phyloP scores from a whole-genome alignment of 2,888 invertebrate genomes.

The Epinotia brunnichana region DNA sequence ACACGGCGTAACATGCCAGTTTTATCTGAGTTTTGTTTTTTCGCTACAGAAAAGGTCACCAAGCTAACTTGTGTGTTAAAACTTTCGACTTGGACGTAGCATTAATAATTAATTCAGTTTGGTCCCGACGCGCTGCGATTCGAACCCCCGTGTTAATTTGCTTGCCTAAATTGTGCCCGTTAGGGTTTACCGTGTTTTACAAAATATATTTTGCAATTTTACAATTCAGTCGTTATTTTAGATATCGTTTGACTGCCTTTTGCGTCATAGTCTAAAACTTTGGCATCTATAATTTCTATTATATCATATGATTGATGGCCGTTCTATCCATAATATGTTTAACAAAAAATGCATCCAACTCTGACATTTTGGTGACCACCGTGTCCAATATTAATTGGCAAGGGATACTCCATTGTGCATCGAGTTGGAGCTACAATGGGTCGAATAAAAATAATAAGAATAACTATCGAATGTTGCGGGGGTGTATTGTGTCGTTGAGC shows the following conservation, averaged over 20 bases:
- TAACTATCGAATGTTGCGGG: conserved; percentile 68
- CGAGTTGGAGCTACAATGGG: conserved; percentile 69
- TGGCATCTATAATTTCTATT: conserved; percentile 35
- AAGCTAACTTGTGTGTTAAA: conserved; percentile 68
- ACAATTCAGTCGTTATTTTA: not conserved
- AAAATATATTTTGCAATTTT: not conserved
- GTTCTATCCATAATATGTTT: conserved; percentile 56
- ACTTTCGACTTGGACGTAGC: conserved; percentile 63
- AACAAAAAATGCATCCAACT: conserved; percentile 72
- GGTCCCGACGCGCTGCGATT: conserved; percentile 51
- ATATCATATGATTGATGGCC: conserved; percentile 58
- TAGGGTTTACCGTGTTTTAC: conserved; percentile 22
- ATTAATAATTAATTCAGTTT: conserved; percentile 76
- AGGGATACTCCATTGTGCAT: conserved; percentile 73
- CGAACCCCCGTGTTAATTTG: conserved; percentile 60
- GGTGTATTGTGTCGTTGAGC: conserved; percentile 65
- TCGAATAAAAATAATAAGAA: conserved; percentile 76
- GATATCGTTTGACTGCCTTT: conserved; percentile 18
- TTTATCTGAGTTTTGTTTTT: conserved; percentile 78
- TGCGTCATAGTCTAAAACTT: conserved; percentile 32
- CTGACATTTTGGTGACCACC: conserved; percentile 78
- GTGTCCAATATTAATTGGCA: conserved; percentile 81
- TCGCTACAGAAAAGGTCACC: conserved; percentile 74
- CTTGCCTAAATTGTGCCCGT: conserved; percentile 44
- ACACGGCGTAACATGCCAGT: conserved; percentile 73